These are phyloP conservation scores for Lophochroa leadbeateri DNA, from an alignment of 2,113 vertebrate species.

Conservation along the genomic window DNA sequence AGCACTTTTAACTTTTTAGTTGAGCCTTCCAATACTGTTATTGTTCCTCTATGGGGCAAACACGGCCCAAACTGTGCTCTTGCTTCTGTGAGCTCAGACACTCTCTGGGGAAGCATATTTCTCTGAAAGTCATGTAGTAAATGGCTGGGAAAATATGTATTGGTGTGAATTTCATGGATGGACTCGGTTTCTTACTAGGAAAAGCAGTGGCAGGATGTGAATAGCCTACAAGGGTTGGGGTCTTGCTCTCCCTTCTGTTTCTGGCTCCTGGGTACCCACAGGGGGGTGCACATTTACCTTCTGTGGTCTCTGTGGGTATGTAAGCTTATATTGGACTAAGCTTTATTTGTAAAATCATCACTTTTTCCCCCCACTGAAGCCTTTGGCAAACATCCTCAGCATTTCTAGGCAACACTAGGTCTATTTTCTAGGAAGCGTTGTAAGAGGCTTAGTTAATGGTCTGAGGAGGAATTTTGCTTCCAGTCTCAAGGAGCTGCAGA, in stretches of 20 bases:
- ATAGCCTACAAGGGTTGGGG: accelerated
- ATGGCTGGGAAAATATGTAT: not conserved
- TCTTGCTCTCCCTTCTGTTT: not conserved
- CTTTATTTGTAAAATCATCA: not conserved
- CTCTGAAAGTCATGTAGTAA: not conserved
- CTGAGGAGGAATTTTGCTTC: not conserved
- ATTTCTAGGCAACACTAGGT: not conserved
- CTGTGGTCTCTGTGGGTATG: not conserved
- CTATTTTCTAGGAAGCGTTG: not conserved
- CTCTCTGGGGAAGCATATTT: accelerated
- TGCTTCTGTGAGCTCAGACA: accelerated
- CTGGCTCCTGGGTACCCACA: not conserved
- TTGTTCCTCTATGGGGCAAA: not conserved
- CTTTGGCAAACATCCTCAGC: not conserved
- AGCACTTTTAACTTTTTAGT: not conserved
- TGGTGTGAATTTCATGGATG: not conserved
- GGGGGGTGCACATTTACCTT: not conserved
- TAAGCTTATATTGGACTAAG: not conserved
- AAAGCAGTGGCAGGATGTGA: not conserved
- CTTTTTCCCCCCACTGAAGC: not conserved
- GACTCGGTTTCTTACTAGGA: not conserved
- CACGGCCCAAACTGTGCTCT: not conserved
- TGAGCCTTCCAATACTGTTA: not conserved
- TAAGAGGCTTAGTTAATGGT: not conserved
- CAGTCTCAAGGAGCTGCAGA: not conserved